Percentiles rank a stretch among this genome's conserved stretches.
Evolutionary conservation across 2,797 vertebrate species (phyloP).

Genomic region (Centroberyx gerrardi): DNA sequence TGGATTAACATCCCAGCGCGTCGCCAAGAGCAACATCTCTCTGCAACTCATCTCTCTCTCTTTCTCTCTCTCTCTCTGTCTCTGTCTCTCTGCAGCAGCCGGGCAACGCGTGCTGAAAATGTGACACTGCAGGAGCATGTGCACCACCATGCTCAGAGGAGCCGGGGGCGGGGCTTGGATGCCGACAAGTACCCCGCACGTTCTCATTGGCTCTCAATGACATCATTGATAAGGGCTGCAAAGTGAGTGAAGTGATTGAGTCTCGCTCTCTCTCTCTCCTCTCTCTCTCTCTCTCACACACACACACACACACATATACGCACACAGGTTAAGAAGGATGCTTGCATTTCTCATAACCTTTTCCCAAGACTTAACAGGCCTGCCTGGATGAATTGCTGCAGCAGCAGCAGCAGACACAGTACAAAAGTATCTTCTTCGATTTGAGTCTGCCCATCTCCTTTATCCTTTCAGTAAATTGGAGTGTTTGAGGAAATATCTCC

Average conservation of each 20-base stretch:
- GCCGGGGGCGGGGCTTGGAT: conserved; percentile 68
- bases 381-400: conserved; percentile 4
- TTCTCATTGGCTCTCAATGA: conserved; percentile 87
- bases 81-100: conserved; percentile 62
- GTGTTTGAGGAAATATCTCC: neutral
- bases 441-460: neutral
- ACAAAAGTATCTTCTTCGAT: conserved; percentile 4
- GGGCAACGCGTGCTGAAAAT: conserved; percentile 68
- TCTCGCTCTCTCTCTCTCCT: conserved; percentile 14
- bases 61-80: conserved; percentile 39
- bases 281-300: conserved; percentile 22
- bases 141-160: conserved; percentile 69
- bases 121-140: conserved; percentile 79
- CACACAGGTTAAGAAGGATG: conserved; percentile 27
- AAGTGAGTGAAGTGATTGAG: conserved; percentile 49
- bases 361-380: neutral
- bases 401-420: conserved; percentile 12
- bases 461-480: neutral
- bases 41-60: conserved; percentile 49
- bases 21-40: conserved; percentile 44
- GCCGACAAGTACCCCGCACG: conserved; percentile 46
- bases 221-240: conserved; percentile 81
- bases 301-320: neutral
- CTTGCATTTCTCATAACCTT: conserved; percentile 9
- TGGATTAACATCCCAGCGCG: conserved; percentile 49